Evolutionary conservation across 2,888 invertebrate genomes (phyloP).

Genomic region (Rhabditophanes sp.): DNA sequence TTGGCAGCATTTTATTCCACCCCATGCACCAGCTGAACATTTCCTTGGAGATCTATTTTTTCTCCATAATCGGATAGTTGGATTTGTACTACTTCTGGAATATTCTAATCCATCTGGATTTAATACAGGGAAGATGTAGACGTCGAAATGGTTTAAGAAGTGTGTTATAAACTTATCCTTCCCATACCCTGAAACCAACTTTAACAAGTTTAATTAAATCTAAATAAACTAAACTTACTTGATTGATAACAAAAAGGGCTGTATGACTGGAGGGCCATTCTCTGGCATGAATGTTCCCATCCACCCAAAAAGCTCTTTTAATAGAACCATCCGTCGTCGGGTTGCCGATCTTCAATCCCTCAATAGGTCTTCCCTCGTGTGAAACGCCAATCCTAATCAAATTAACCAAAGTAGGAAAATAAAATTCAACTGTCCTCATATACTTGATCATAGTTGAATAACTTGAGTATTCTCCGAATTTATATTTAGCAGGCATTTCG

Average conservation of each 20-base stretch:
- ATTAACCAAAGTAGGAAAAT: constrained; percentile 33
- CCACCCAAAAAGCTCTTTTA: constrained; percentile 42
- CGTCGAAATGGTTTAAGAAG: constrained; percentile 31
- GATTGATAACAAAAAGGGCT: constrained; percentile 41
- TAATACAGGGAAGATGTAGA: constrained; percentile 37
- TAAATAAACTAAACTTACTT: constrained; percentile 15
- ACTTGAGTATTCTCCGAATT: constrained; percentile 29
- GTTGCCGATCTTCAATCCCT: constrained; percentile 28
- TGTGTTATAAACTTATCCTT: constrained; percentile 28
- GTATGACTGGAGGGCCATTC: constrained; percentile 44
- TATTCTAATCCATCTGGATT: constrained; percentile 43
- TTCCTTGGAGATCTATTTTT: constrained; percentile 39
- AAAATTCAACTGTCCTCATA: constrained; percentile 23
- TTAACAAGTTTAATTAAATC: no score
- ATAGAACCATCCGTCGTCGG: no score
- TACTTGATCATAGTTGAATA: constrained; percentile 37
- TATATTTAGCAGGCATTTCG: constrained; percentile 16
- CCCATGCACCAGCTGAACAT: constrained; percentile 27
- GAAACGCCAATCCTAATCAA: constrained; percentile 34
- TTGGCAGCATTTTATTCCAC: constrained; percentile 36
- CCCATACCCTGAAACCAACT: constrained; percentile 36
- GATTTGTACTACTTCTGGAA: constrained; percentile 16
- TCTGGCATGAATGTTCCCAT: constrained; percentile 43
- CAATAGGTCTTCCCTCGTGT: constrained; percentile 40
- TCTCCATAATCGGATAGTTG: constrained; percentile 33